Evolutionary conservation across 1,140 invertebrate genomes (phyloP).

Genomic region (Sinella curviseta): DNA sequence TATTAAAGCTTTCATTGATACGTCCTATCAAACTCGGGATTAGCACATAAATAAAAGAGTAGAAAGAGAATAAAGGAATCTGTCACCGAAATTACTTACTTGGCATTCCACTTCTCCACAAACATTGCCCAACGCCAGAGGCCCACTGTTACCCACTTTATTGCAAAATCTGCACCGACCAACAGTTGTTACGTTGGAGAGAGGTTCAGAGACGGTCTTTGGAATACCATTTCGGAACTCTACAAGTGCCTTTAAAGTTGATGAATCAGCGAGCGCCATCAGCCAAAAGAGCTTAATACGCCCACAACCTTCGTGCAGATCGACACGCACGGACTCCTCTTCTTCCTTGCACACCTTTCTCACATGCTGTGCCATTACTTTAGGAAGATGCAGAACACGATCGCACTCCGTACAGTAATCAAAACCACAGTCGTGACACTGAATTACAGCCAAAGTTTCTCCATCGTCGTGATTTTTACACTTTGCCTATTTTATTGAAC

Average conservation of each 20-base stretch:
- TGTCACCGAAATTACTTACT: slow-evolving; percentile 56
- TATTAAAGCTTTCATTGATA: too few species aligned
- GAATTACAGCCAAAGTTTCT: slow-evolving; percentile 86
- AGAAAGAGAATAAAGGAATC: slow-evolving; percentile 32
- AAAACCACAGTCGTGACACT: slow-evolving; percentile 80
- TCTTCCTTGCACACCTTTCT: slow-evolving; percentile 94
- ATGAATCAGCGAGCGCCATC: slow-evolving; percentile 84
- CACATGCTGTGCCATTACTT: slow-evolving; percentile 80
- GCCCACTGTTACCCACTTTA: slow-evolving; percentile 74
- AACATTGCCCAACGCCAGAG: slow-evolving; percentile 87
- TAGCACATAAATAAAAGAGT: not conserved
- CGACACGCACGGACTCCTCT: slow-evolving; percentile 85
- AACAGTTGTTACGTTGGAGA: slow-evolving; percentile 55
- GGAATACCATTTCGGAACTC: slow-evolving; percentile 80
- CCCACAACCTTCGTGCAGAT: slow-evolving; percentile 93
- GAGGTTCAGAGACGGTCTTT: slow-evolving; percentile 54
- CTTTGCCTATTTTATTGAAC: slow-evolving; percentile 70
- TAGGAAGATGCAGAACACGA: slow-evolving; percentile 86
- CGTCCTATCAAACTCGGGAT: too few species aligned
- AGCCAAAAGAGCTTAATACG: slow-evolving; percentile 94
- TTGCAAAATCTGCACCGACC: slow-evolving; percentile 92
- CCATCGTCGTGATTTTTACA: slow-evolving; percentile 98
- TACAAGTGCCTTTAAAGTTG: slow-evolving; percentile 87
- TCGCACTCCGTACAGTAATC: slow-evolving; percentile 95
- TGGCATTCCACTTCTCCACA: slow-evolving; percentile 92